phyloP scores from a whole-genome alignment of 1,140 invertebrate species.

The Trichogramma pretiosum region DNA sequence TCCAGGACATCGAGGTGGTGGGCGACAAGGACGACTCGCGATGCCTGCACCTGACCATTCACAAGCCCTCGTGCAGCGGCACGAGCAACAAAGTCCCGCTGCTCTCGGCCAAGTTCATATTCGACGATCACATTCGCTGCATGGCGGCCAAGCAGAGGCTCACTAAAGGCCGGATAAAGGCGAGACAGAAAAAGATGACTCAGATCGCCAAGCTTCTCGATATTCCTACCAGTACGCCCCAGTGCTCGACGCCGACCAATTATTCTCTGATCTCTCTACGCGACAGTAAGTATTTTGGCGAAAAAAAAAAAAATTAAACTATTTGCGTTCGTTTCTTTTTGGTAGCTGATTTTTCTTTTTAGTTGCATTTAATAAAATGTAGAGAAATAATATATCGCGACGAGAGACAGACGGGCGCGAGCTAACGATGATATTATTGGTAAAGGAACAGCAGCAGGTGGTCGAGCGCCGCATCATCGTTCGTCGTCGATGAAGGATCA shows the following conservation, averaged over 20 bases:
- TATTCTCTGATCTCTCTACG: constrained; percentile 37
- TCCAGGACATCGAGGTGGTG: constrained; percentile 72
- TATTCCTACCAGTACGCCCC: constrained; percentile 57
- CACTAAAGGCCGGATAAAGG: constrained; percentile 81
- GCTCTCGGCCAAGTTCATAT: constrained; percentile 87
- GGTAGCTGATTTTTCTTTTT: constrained; percentile 31
- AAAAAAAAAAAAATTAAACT: constrained; percentile 5
- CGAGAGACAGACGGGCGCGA: no score
- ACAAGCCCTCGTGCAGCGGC: constrained; percentile 61
- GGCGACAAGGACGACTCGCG: constrained; percentile 94
- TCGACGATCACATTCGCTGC: constrained; percentile 97
- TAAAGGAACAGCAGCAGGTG: not conserved
- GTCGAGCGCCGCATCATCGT: not conserved
- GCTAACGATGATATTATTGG: no score
- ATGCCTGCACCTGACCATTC: constrained; percentile 90
- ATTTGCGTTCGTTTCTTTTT: constrained; percentile 26
- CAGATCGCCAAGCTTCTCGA: constrained; percentile 88
- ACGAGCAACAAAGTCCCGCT: constrained; percentile 64
- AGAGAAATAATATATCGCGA: no score
- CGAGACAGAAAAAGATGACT: constrained; percentile 91
- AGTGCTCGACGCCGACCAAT: constrained; percentile 47
- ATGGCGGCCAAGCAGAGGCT: constrained; percentile 89
- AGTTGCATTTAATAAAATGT: constrained; percentile 30
- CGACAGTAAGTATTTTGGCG: constrained; percentile 42
- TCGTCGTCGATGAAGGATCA: constrained; percentile 36